Evolutionary conservation across 2,888 invertebrate species (phyloP), one percentile per base, ranked within the genome.

Genomic region (Diarsia mendica): DNA sequence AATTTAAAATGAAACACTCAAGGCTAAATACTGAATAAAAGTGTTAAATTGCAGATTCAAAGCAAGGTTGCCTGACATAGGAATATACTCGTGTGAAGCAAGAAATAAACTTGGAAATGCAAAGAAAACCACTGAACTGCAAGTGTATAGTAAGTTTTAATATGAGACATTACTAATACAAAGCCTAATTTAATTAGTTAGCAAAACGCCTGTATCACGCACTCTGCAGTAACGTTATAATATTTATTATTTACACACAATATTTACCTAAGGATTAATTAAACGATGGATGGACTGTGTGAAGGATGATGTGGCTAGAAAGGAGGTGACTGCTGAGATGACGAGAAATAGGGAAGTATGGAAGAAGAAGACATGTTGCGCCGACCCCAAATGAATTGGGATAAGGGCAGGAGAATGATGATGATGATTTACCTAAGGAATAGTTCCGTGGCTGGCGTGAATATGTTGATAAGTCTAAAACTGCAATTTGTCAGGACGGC

Each of bases 11-110:
- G 0, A 20, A 15, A 2, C 10, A 6, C 28, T 11, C 10, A 51
- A 67, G n/a, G 4, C 23, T 48, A 58, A 13, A 2, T 58, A 28
- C 8, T 53, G 2, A 53, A 51, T 44, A 13, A 18, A 46, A 51
- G 10, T 53, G 13, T n/a, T 11, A 23, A 11, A 39, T 89, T 88
- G 28, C 77, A 90, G 90, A 64, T 73, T 89, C 11, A 74, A 46
- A 61, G 81, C 74, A 8, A 75, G 78, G 6, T 0, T 87, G 3
- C 18, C 64, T 0, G 86, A 89, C 55, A 76, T 20, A 6, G 93
- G 91, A 11, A 67, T 44, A n/a, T 93, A 92, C 60, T 88, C 75
- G 2, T 93, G 93, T 74, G 78, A 81, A 39, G 94, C 91, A 10
- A 72, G 51, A 5, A 93, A 93, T 55, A 53, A 71, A 51, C 77